These are phyloP conservation scores for Ectobius pallidus DNA, from an alignment of 2,888 invertebrate species.

Conservation along the genomic window DNA sequence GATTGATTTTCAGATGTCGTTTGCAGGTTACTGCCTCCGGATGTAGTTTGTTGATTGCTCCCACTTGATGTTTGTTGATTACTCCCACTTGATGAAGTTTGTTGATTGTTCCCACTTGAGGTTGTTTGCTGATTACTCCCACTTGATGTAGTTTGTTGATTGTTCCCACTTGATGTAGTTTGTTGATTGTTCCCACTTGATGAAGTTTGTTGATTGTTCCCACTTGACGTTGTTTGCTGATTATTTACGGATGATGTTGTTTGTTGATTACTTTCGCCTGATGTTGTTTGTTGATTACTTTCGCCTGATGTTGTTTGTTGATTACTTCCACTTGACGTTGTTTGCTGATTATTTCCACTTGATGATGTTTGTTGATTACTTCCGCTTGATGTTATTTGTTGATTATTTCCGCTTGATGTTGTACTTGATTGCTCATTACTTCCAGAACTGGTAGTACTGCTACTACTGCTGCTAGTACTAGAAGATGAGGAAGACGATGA, in stretches of 20 bases:
- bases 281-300: constrained; percentile 15
- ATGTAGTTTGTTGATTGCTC: neutral
- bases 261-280: constrained; percentile 7
- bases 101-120: neutral
- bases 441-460: neutral
- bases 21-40: neutral
- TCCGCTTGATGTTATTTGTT: constrained; percentile 4
- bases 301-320: neutral
- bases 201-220: constrained; percentile 33
- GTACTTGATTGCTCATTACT: constrained; percentile 9
- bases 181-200: constrained; percentile 19
- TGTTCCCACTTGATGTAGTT: neutral
- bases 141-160: constrained; percentile 22
- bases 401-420: neutral
- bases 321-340: constrained; percentile 18
- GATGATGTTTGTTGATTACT: constrained; percentile 30
- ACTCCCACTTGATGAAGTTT: neutral
- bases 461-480: constrained; percentile 1
- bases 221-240: constrained; percentile 25
- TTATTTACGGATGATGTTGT: constrained; percentile 13
- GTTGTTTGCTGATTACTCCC: constrained; percentile 16
- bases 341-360: constrained; percentile 29
- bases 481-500: constrained; percentile 28
- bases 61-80: constrained; percentile 8
- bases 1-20: neutral